A percentile compares a stretch with the other conserved stretches of the same genome.
These are phyloP conservation scores for Euthynnus affinis DNA, from an alignment of 2,797 vertebrate genomes.

Conservation along the genomic window DNA sequence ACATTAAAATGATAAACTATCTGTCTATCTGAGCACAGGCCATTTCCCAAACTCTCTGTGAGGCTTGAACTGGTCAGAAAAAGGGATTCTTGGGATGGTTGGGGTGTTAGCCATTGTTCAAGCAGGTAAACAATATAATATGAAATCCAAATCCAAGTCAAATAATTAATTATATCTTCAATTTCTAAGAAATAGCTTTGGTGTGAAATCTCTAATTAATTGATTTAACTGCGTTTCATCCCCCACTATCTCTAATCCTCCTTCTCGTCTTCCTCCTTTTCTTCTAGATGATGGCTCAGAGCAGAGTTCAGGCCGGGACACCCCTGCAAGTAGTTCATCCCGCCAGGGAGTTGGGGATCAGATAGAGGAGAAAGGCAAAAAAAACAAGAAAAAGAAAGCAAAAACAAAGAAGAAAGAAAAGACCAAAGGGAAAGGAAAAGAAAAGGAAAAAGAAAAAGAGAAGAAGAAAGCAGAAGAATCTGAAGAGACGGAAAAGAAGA, in stretches of 20 bases:
- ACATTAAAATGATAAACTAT: neutral
- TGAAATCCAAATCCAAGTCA: too few species aligned
- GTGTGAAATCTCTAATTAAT: neutral
- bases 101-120: neutral
- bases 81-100: neutral
- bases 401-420: constrained; percentile 93
- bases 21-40: too few species aligned
- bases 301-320: constrained; percentile 92
- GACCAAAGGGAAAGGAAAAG: constrained; percentile 89
- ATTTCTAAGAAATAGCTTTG: too few species aligned
- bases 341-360: constrained; percentile 84
- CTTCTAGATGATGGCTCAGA: constrained; percentile 91
- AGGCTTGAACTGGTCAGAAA: neutral
- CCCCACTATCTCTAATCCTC: neutral
- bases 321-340: constrained; percentile 88
- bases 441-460: constrained; percentile 88
- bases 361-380: constrained; percentile 85
- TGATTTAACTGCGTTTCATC: neutral
- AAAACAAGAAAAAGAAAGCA: constrained; percentile 91
- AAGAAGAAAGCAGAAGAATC: constrained; percentile 89
- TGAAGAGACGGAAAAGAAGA: constrained; percentile 91
- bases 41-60: neutral
- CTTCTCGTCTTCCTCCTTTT: neutral
- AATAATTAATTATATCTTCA: too few species aligned
- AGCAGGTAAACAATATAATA: too few species aligned